These are phyloP conservation scores for Archaeoteleia sp. DNA, from an alignment of 2,888 invertebrate genomes.

Conservation along the genomic window DNA sequence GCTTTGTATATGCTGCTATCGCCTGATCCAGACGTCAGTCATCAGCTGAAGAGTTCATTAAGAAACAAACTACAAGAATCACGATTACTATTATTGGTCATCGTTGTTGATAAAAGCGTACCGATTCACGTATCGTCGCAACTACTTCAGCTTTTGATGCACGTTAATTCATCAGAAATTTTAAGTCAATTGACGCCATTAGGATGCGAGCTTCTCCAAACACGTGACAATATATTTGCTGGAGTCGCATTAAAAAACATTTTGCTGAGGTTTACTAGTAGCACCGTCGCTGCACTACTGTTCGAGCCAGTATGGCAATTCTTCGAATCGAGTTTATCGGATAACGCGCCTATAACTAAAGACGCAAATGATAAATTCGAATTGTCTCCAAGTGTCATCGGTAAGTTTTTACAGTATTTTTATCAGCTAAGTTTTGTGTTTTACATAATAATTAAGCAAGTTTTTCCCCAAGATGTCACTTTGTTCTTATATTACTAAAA, in stretches of 20 bases:
- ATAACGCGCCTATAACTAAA: slow-evolving; percentile 51
- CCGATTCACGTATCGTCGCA: slow-evolving; percentile 76
- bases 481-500: no score
- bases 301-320: slow-evolving; percentile 78
- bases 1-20: slow-evolving; percentile 80
- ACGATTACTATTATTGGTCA: slow-evolving; percentile 63
- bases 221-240: slow-evolving; percentile 73
- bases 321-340: slow-evolving; percentile 77
- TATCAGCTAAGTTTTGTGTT: no score
- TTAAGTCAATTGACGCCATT: slow-evolving; percentile 72
- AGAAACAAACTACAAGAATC: slow-evolving; percentile 59
- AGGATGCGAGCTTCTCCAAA: slow-evolving; percentile 67
- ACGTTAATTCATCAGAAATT: slow-evolving; percentile 75
- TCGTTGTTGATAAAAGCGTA: slow-evolving; percentile 71
- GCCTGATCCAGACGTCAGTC: slow-evolving; percentile 75
- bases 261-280: slow-evolving; percentile 77
- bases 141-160: slow-evolving; percentile 75
- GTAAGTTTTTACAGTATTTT: no score
- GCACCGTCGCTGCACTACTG: slow-evolving; percentile 75
- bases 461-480: no score
- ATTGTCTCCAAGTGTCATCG: slow-evolving; percentile 74
- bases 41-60: slow-evolving; percentile 57
- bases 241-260: slow-evolving; percentile 78
- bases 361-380: slow-evolving; percentile 69
- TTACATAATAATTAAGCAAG: no score